Evolutionary conservation across 2,888 invertebrate species (phyloP), one percentile per base, ranked within the genome.

Genomic region (Polylopha cassiicola): DNA sequence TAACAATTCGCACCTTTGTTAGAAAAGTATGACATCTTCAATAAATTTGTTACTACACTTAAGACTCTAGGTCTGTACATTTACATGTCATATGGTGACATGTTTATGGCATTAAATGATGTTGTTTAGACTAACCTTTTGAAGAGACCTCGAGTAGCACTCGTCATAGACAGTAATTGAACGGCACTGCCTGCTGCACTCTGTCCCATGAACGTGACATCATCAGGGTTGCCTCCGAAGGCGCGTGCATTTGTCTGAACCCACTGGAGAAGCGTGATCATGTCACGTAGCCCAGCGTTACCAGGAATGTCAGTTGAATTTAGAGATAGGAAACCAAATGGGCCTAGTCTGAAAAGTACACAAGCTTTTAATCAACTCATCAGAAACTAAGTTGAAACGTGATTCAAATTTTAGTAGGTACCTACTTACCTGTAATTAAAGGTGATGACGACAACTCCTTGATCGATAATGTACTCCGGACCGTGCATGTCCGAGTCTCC

Each of bases 261-360:
- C 67, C 67, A 68, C n/a, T 51, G 55, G 23, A 67, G 44, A 2
- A 58, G 39, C 3, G 54, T 51, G 22, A 63, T 46, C 27, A 49
- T 44, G 42, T 67, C 67, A 1, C 66, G 53, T 6, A 68, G 51
- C 8, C 61, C 67, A 9, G 47, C 48, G 64, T 86, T 86, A n/a
- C 84, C 85, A 11, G 86, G 86, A 3, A 82, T 53, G 37, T 60
- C 51, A 0, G 62, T 34, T 1, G 76, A 64, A 49, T 74, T 72
- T 34, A 82, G 56, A 0, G 76, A 76, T 8, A 86, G 63, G 53
- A 82, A 87, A 8, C 87, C 87, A 43, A 86, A 71, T 2, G 74
- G 71, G 44, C 78, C 78, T 26, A 82, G 38, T 43, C 84, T 84
- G 72, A 3, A 73, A 70, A 27, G 1, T 4, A 15, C 31, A 26